These are phyloP conservation scores for Campoplex nolae DNA, from an alignment of 2,888 invertebrate genomes.

Conservation along the genomic window DNA sequence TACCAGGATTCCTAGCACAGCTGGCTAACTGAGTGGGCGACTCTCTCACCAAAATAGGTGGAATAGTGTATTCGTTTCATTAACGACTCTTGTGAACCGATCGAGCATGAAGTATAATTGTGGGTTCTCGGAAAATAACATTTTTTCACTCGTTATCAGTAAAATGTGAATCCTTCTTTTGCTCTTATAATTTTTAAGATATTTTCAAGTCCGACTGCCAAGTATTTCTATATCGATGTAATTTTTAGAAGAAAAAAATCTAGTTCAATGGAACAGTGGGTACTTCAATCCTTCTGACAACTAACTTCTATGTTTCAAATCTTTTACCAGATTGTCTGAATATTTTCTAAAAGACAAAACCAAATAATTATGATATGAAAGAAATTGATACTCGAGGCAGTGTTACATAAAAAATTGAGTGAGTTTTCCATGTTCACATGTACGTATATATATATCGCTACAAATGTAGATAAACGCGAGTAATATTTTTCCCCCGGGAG, in stretches of 20 bases:
- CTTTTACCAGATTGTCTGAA: background rate
- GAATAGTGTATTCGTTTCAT: slow-evolving; percentile 23
- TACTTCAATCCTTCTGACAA: no score
- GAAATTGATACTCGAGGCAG: slow-evolving; percentile 2
- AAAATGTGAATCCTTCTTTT: background rate
- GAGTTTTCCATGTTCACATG: background rate
- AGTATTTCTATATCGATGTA: background rate
- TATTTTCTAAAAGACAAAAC: no score
- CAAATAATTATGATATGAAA: background rate
- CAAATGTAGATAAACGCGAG: slow-evolving; percentile 51
- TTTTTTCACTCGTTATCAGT: background rate
- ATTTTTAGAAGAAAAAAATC: background rate
- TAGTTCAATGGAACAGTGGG: no score
- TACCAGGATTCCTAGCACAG: slow-evolving; percentile 45
- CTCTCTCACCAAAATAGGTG: slow-evolving; percentile 25
- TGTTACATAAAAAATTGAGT: slow-evolving; percentile 23
- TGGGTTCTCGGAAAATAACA: background rate
- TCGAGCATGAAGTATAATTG: background rate
- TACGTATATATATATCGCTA: slow-evolving; percentile 39
- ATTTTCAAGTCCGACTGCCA: background rate
- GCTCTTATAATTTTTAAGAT: background rate
- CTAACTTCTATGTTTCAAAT: background rate
- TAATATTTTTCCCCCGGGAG: slow-evolving; percentile 46
- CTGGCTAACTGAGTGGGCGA: slow-evolving; percentile 51
- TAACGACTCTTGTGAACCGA: slow-evolving; percentile 22